A percentile compares a stretch with the other conserved stretches of the same genome.
Evolutionary conservation across 2,797 vertebrate species (phyloP).

Genomic region (Rhabdophis nuchalis): DNA sequence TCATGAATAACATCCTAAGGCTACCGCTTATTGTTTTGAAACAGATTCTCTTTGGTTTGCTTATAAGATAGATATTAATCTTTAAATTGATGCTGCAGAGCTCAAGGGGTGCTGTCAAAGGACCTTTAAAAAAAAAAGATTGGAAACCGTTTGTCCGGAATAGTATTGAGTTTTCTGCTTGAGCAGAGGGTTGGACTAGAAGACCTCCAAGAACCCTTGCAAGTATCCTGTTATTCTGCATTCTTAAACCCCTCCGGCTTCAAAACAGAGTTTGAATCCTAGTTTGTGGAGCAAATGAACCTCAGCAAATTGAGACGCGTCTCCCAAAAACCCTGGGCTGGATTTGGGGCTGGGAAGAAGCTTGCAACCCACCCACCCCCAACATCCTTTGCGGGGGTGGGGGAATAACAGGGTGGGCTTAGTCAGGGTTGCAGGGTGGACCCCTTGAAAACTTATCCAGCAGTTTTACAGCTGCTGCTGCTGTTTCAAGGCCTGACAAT

Average conservation of each 20-base stretch:
- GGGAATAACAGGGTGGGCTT: not conserved
- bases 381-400: accelerated
- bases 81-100: not conserved
- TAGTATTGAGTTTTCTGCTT: too few species aligned
- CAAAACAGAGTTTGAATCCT: not conserved
- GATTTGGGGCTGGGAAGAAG: not conserved
- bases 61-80: not conserved
- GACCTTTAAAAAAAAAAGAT: too few species aligned
- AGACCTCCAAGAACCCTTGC: too few species aligned
- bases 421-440: not conserved
- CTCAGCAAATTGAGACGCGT: not conserved
- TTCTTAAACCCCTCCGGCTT: not conserved
- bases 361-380: not conserved
- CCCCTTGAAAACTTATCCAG: conserved; percentile 52
- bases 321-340: not conserved
- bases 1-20: not conserved
- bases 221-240: not conserved
- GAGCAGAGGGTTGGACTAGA: too few species aligned
- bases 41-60: not conserved
- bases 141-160: too few species aligned
- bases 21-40: not conserved
- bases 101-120: not conserved
- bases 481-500: conserved; percentile 36
- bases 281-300: not conserved
- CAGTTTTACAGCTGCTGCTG: conserved; percentile 57